Evolutionary conservation across 2,113 vertebrate genomes (phyloP).

Genomic region (Corythornis madagascariensis): DNA sequence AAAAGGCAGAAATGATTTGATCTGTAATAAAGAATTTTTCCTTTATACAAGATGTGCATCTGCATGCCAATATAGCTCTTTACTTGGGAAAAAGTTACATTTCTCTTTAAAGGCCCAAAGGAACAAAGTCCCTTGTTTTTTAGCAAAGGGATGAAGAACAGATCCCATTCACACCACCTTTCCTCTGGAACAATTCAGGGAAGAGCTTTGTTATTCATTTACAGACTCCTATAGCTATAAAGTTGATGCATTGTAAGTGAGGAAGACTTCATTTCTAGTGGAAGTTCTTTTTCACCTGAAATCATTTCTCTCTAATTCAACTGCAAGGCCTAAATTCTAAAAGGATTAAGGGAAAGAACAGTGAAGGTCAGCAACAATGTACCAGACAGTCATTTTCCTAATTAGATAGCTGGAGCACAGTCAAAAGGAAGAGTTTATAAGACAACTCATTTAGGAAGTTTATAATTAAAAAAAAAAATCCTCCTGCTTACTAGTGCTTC

Average conservation of each 20-base stretch:
- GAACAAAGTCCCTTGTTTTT: background rate
- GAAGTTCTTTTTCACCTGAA: background rate
- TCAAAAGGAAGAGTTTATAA: background rate
- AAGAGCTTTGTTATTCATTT: background rate
- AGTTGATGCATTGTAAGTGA: background rate
- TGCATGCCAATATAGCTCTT: background rate
- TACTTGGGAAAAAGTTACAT: background rate
- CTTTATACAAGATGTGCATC: background rate
- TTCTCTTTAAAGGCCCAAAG: background rate
- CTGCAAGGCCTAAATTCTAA: background rate
- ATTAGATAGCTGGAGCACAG: background rate
- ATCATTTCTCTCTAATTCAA: background rate
- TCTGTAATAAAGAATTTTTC: background rate
- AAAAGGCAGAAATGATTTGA: background rate
- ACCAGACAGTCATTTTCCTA: background rate
- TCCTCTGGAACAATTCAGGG: background rate
- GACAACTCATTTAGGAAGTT: background rate
- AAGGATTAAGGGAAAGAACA: background rate
- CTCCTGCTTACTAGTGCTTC: background rate
- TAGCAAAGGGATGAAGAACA: background rate
- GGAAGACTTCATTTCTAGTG: background rate
- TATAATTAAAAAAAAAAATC: background rate
- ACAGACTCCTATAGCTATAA: background rate
- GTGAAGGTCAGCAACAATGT: background rate
- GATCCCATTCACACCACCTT: background rate